Evolutionary conservation across 2,888 invertebrate species (phyloP), one percentile per base, ranked within the genome.

Genomic region (Trisateles emortualis): DNA sequence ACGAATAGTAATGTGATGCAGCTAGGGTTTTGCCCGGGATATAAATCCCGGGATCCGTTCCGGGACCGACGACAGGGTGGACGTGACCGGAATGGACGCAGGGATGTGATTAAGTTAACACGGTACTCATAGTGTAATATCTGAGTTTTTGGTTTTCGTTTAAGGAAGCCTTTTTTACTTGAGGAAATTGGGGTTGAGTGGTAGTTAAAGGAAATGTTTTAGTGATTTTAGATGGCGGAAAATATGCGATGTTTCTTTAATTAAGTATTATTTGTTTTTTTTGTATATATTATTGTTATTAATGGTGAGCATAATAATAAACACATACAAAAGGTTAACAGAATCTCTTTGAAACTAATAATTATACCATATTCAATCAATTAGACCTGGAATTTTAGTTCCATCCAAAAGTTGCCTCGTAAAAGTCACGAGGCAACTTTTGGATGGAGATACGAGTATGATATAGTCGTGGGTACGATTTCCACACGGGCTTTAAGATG

Each of bases 1-100:
- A 56, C 50, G 68, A 68, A 68, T 66, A 49, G 64, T 68, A 68
- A 66, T 66, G 68, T 38, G 49, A 63, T 68, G 69, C 66, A 68
- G 58, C 46, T 36, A 52, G 47, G 51, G 64, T 67, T 64, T 57
- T 38, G 30, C 49, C 14, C 50, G 56, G 54, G 61, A 57, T 69
- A 67, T 72, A 72, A 67, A 69, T 67, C 63, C 61, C 57, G 57
- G 56, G 62, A 60, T 63, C 59, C 55, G 53, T 52, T 48, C 40
- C 44, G 42, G 58, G 41, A 47, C 39, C 45, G 48, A 19, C 53
- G 53, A 38, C 49, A 22, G 42, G 26, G 41, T 4, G 10, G 33
- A 71, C 73, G 73, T 73, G 73, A 71, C 67, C 54, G 9, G 70
- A 70, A 67, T 68, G 33, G 35, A 9, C 19, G 26, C 17, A 51